A percentile compares a stretch with the other conserved stretches of the same genome.
Conservation (phyloP, 2,888 invertebrate species). For the Ypsolopha sequella region DNA sequence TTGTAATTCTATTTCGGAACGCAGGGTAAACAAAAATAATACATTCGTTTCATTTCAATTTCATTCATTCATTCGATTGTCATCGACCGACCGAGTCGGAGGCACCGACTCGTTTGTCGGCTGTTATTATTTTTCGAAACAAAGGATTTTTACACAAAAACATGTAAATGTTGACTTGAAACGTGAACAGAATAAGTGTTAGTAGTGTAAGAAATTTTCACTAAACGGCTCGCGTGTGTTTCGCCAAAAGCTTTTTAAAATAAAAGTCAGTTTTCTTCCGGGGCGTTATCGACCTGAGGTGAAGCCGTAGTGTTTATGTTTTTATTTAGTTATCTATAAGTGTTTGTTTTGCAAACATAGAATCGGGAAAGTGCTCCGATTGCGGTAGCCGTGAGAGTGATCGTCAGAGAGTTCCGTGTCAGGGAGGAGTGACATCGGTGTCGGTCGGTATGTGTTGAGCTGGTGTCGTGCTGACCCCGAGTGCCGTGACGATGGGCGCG, state of each 20-base stretch:
- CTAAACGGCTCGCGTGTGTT: not conserved
- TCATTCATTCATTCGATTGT: slow-evolving; percentile 14
- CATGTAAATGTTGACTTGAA: slow-evolving; percentile 42
- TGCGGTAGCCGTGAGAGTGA: slow-evolving; percentile 15
- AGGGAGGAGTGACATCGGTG: slow-evolving; percentile 13
- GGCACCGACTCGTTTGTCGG: slow-evolving; percentile 10
- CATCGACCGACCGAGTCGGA: slow-evolving; percentile 15
- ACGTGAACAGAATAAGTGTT: slow-evolving; percentile 15
- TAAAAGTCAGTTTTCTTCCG: not conserved
- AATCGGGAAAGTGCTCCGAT: slow-evolving; percentile 11
- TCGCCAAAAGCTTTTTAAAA: not conserved
- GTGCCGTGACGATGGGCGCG: slow-evolving; percentile 9
- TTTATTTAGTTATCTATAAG: slow-evolving; percentile 40
- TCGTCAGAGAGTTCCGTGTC: slow-evolving; percentile 9
- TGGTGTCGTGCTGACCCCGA: slow-evolving; percentile 15
- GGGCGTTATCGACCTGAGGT: slow-evolving; percentile 37
- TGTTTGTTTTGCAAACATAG: slow-evolving; percentile 11
- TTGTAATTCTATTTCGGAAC: no score
- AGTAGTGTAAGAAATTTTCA: slow-evolving; percentile 7
- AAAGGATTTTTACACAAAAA: slow-evolving; percentile 27
- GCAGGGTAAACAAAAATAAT: no score
- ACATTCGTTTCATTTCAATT: not conserved
- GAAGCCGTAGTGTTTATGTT: slow-evolving; percentile 47
- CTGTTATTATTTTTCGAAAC: slow-evolving; percentile 13
- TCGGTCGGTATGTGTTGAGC: slow-evolving; percentile 23